These are phyloP conservation scores for Characodon lateralis DNA, from an alignment of 2,797 vertebrate species.

Conservation along the genomic window DNA sequence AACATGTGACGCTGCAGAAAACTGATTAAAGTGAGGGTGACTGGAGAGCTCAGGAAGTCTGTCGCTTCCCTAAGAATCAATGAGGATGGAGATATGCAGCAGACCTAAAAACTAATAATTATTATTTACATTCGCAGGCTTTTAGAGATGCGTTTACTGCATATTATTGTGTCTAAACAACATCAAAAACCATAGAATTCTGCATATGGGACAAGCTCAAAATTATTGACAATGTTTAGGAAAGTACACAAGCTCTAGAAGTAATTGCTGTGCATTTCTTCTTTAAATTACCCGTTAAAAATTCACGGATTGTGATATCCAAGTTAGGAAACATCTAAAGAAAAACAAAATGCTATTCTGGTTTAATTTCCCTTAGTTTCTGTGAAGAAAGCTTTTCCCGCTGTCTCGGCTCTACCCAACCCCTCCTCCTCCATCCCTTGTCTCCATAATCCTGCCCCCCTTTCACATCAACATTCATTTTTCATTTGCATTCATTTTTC, in stretches of 20 bases:
- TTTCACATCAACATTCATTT: slow-evolving; percentile 74
- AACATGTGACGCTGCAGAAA: slow-evolving; percentile 7
- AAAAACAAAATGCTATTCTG: slow-evolving; percentile 9
- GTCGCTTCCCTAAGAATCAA: not conserved
- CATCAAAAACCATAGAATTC: not conserved
- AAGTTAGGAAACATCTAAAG: slow-evolving; percentile 16
- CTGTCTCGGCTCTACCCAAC: slow-evolving; percentile 20
- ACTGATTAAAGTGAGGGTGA: not conserved
- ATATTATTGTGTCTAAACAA: not conserved
- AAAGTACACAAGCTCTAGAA: not conserved
- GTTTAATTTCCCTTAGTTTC: slow-evolving; percentile 23
- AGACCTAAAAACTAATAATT: not conserved
- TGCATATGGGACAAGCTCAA: not conserved
- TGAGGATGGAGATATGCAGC: not conserved
- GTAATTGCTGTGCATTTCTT: not conserved
- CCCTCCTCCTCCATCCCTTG: slow-evolving; percentile 5
- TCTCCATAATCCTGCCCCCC: slow-evolving; percentile 52
- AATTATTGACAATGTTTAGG: not conserved
- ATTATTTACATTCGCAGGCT: not conserved
- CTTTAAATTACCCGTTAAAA: slow-evolving; percentile 7
- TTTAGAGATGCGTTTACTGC: not conserved
- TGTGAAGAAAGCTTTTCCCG: slow-evolving; percentile 26
- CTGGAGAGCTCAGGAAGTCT: not conserved
- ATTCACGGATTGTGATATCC: slow-evolving; percentile 12
- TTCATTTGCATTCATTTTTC: slow-evolving; percentile 77